Evolutionary conservation across 2,888 invertebrate species (phyloP).

Genomic region (Epinotia brunnichana): DNA sequence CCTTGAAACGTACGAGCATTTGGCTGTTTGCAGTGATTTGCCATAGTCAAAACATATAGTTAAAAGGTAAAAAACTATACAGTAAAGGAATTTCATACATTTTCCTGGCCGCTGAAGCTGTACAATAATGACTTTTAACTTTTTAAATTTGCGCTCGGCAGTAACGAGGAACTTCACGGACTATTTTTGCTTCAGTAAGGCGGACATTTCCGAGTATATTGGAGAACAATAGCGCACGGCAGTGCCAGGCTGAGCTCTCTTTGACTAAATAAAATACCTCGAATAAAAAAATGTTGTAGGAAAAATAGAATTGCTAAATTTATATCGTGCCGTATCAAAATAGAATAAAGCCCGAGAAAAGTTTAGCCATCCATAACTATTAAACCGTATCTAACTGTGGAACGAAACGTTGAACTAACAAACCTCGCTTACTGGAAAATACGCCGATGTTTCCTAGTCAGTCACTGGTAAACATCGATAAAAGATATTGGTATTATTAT

Average conservation of each 20-base stretch:
- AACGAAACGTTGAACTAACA: conserved; percentile 42
- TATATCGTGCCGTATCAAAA: conserved; percentile 26
- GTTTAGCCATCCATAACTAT: conserved; percentile 39
- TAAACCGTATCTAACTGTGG: conserved; percentile 41
- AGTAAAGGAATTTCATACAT: too few species aligned
- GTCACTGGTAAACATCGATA: background rate
- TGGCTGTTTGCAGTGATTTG: too few species aligned
- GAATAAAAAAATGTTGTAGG: conserved; percentile 9
- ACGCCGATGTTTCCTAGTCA: conserved; percentile 8
- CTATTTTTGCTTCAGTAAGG: too few species aligned
- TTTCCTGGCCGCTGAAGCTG: too few species aligned
- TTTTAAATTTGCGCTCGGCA: too few species aligned
- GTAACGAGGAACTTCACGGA: too few species aligned
- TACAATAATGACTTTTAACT: too few species aligned
- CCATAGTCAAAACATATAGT: too few species aligned
- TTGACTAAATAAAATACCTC: conserved; percentile 11
- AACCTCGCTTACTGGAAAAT: conserved; percentile 32
- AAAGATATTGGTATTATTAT: conserved; percentile 8
- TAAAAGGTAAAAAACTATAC: too few species aligned
- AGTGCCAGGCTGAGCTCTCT: conserved; percentile 8
- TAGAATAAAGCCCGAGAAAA: conserved; percentile 33
- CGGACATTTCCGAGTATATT: too few species aligned
- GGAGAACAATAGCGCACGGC: conserved; percentile 7
- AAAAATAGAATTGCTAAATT: conserved; percentile 23
- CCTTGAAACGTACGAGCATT: too few species aligned